Conservation (phyloP, 2,888 invertebrate genomes). For the Dolichopus griseipennis region DNA sequence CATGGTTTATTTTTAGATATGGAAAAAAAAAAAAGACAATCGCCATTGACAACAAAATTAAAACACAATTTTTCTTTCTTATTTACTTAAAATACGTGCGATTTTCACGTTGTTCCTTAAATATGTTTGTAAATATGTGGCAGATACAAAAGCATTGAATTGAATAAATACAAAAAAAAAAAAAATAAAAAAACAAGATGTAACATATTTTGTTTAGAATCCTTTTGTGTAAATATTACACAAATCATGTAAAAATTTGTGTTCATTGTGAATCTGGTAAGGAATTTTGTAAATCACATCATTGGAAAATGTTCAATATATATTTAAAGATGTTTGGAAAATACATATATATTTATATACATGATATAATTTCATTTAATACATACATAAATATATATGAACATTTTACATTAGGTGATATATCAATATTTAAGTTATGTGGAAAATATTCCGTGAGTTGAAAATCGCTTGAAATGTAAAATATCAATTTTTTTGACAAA, state of each 20-base stretch:
- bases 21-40: too few species aligned
- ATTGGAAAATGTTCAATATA: too few species aligned
- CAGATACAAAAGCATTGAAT: background rate
- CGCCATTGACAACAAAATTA: background rate
- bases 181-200: background rate
- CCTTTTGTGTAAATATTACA: background rate
- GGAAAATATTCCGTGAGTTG: too few species aligned
- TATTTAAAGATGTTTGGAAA: too few species aligned
- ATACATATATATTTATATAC: too few species aligned
- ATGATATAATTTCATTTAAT: too few species aligned
- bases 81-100: background rate
- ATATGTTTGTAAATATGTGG: background rate
- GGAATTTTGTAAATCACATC: background rate
- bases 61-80: background rate
- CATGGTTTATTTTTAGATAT: too few species aligned
- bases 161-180: background rate
- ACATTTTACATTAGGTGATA: too few species aligned
- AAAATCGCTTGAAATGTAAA: too few species aligned
- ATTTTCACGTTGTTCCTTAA: background rate
- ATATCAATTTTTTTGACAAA: too few species aligned
- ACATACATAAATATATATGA: too few species aligned
- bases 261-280: background rate
- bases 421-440: too few species aligned
- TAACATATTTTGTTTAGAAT: background rate
- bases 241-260: background rate